A percentile compares a stretch with the other conserved stretches of the same genome.
Evolutionary conservation across 2,888 invertebrate genomes (phyloP).

Genomic region (Acanthococcus lagerstroemiae): DNA sequence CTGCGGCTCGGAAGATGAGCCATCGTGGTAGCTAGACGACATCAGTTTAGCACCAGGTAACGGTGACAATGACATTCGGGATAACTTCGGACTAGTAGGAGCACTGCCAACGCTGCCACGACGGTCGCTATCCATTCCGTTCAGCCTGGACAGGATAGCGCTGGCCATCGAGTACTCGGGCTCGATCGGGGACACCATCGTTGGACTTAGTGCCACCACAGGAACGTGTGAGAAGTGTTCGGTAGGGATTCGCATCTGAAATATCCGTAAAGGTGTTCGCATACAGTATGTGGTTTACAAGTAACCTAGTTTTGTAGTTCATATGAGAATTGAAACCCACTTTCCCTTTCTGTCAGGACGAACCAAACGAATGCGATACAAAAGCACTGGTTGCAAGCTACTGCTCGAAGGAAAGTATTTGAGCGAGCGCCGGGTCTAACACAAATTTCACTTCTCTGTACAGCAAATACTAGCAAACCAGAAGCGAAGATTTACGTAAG

Average conservation of each 20-base stretch:
- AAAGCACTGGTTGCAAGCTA: too few relatives aligned
- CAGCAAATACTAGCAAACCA: too few relatives aligned
- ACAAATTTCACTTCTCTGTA: too few relatives aligned
- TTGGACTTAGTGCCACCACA: slow-evolving; percentile 79
- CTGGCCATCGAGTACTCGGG: slow-evolving; percentile 53
- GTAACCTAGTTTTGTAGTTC: background rate
- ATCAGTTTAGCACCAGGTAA: slow-evolving; percentile 16
- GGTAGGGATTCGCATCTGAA: slow-evolving; percentile 86
- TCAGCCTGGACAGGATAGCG: slow-evolving; percentile 54
- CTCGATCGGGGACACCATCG: slow-evolving; percentile 66
- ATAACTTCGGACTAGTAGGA: slow-evolving; percentile 44
- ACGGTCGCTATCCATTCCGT: slow-evolving; percentile 48
- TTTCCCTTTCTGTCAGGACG: too few relatives aligned
- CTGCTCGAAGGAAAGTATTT: too few relatives aligned
- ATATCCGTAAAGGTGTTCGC: too few relatives aligned
- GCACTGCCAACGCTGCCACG: slow-evolving; percentile 42
- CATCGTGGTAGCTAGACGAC: slow-evolving; percentile 33
- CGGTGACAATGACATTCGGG: slow-evolving; percentile 21
- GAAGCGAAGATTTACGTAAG: too few relatives aligned
- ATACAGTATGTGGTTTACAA: too few relatives aligned
- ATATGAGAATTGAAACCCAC: too few relatives aligned
- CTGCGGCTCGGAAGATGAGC: slow-evolving; percentile 12
- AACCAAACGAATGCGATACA: too few relatives aligned
- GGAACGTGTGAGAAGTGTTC: slow-evolving; percentile 92
- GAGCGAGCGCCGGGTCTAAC: too few relatives aligned